Evolutionary conservation across 1,140 invertebrate genomes (phyloP), one percentile per base, ranked within the genome.

Genomic region (Zaprionus tsacasi): DNA sequence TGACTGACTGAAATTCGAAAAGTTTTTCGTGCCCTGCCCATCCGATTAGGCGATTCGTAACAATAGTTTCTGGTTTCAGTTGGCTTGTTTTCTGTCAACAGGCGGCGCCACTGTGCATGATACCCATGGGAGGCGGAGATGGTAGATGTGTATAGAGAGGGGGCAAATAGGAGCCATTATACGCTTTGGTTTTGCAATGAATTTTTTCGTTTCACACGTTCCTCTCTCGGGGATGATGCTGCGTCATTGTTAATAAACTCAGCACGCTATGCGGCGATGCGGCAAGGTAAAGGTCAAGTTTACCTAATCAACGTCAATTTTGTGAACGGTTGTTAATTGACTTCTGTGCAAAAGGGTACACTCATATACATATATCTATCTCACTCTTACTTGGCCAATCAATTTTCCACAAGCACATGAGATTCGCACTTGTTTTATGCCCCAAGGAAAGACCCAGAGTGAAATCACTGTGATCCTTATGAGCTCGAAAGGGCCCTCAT

Each of bases 191-290:
- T 68, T 70, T 60, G 68, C 76, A 59, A 76, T 60, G 75, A 76
- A 67, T 80, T 80, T 80, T 74, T 80, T 74, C 45, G 40, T 79
- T 64, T 35, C 17, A 12, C 10, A 25, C 30, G 56, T 61, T 38
- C 17, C 38, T 35, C n/a, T 45, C 27, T 52, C 55, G 21, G 38
- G 38, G 30, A 52, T 10, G 35, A 11, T 70, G 70, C 70, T 82
- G 67, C 76, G 81, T 82, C 81, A 82, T 82, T 83, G 71, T 82
- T 82, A 69, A 79, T 82, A 82, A 82, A 83, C 66, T 5, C 27
- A 30, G 6, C 27, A 30, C 27, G 27, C 27, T 30, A 30, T 30
- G 27, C 25, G 25, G 25, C 25, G 27, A 30, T 27, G 60, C 11
- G 50, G 45, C 73, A 65, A 70, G 73, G 73, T 76, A 70, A 76